Evolutionary conservation across 2,888 invertebrate genomes (phyloP).

Genomic region (Anoncus sp.): DNA sequence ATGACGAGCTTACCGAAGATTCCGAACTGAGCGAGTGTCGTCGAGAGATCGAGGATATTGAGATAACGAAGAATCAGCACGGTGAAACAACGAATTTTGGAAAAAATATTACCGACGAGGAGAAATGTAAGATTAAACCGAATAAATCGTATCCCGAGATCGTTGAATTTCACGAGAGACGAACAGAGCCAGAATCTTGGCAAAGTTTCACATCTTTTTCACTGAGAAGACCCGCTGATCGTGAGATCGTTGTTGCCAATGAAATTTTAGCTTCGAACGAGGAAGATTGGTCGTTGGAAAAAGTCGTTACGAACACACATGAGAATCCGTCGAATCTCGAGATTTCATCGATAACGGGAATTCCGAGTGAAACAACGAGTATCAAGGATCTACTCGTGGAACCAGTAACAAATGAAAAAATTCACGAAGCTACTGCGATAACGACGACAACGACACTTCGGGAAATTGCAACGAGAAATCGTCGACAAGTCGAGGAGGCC

Average conservation of each 20-base stretch:
- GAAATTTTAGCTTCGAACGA: slow-evolving; percentile 14
- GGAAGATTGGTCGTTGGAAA: slow-evolving; percentile 8
- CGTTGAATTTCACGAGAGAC: slow-evolving; percentile 54
- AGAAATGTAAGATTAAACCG: slow-evolving; percentile 71
- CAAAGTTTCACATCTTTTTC: slow-evolving; percentile 32
- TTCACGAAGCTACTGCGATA: slow-evolving; percentile 9
- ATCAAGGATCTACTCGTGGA: slow-evolving; percentile 28
- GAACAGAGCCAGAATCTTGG: slow-evolving; percentile 38
- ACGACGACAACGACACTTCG: slow-evolving; percentile 19
- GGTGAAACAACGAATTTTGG: slow-evolving; percentile 36
- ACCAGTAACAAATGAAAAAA: slow-evolving; percentile 15
- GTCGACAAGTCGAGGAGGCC: slow-evolving; percentile 71
- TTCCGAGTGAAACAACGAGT: slow-evolving; percentile 29
- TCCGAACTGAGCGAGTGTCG: slow-evolving; percentile 46
- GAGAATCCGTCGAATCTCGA: slow-evolving; percentile 18
- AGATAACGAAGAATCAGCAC: slow-evolving; percentile 30
- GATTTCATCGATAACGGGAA: slow-evolving; percentile 22
- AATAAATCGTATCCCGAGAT: slow-evolving; percentile 53
- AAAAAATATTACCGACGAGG: slow-evolving; percentile 69
- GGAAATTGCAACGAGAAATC: slow-evolving; percentile 32
- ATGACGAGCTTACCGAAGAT: slow-evolving; percentile 42
- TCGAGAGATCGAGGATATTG: not conserved
- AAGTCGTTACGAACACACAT: slow-evolving; percentile 11
- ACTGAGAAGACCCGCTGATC: slow-evolving; percentile 21
- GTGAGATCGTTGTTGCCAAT: not conserved